phyloP scores from a whole-genome alignment of 2,888 invertebrate genomes.

The Oxytorus armatus region DNA sequence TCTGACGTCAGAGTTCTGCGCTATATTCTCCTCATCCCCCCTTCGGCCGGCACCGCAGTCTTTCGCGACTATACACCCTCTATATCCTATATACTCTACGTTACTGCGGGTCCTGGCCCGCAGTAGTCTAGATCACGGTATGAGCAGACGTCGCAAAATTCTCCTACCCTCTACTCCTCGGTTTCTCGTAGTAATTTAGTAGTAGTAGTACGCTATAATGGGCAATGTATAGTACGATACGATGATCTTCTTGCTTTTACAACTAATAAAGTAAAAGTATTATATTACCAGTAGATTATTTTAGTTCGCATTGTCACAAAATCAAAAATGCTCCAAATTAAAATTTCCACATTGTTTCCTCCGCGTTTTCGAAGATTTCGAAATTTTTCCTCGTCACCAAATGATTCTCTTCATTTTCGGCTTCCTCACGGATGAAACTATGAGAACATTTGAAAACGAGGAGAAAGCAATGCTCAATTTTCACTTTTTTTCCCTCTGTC shows the following conservation, averaged over 20 bases:
- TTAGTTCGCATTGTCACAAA: too few species aligned
- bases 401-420: too few species aligned
- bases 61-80: constrained; percentile 13
- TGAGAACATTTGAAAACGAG: too few species aligned
- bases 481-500: too few species aligned
- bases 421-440: too few species aligned
- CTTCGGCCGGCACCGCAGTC: constrained; percentile 28
- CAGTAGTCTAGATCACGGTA: constrained; percentile 56
- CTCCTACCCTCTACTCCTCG: constrained; percentile 23
- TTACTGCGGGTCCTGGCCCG: constrained; percentile 20
- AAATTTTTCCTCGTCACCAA: too few species aligned
- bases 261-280: too few species aligned
- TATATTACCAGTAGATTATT: too few species aligned
- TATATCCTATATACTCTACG: neutral
- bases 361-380: too few species aligned
- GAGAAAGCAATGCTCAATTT: too few species aligned
- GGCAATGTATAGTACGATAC: constrained; percentile 14
- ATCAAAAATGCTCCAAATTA: too few species aligned
- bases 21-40: constrained; percentile 34
- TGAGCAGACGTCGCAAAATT: constrained; percentile 48
- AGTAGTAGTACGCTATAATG: constrained; percentile 39
- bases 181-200: neutral
- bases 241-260: neutral
- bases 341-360: too few species aligned
- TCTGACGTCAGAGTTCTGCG: constrained; percentile 65